Conservation (phyloP, 2,888 invertebrate species). For the Acanthacorydalis orientalis region DNA sequence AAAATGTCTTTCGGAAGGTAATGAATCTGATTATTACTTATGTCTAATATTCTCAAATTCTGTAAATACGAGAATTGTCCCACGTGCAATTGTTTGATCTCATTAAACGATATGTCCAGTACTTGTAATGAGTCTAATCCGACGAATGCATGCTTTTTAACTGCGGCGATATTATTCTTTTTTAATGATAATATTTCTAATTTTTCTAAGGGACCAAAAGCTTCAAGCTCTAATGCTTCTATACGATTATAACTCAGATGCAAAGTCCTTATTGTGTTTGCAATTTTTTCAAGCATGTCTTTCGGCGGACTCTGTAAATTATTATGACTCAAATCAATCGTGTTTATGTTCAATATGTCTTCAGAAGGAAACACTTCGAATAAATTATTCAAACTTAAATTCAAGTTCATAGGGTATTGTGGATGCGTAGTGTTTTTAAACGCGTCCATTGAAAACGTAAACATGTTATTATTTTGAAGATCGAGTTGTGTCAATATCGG, state of each 20-base stretch:
- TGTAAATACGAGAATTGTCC: conserved; percentile 66
- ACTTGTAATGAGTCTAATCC: conserved; percentile 59
- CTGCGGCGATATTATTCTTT: conserved; percentile 51
- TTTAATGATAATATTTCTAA: conserved; percentile 59
- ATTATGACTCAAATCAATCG: conserved; percentile 56
- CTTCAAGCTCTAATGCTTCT: conserved; percentile 48
- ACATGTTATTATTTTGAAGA: conserved; percentile 61
- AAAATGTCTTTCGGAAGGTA: conserved; percentile 64
- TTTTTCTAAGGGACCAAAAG: conserved; percentile 50
- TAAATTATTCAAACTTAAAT: conserved; percentile 57
- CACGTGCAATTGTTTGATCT: conserved; percentile 56
- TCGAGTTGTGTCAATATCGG: conserved; percentile 62
- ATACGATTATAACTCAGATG: conserved; percentile 62
- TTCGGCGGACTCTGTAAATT: conserved; percentile 24
- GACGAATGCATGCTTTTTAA: conserved; percentile 62
- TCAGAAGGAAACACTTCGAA: conserved; percentile 27
- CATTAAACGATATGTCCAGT: conserved; percentile 62
- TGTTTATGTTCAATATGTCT: conserved; percentile 40
- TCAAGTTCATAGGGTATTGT: conserved; percentile 38
- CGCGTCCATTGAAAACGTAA: conserved; percentile 45
- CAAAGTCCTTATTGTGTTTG: conserved; percentile 31
- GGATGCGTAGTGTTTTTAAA: conserved; percentile 55
- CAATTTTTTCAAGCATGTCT: conserved; percentile 2
- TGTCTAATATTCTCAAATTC: conserved; percentile 52
- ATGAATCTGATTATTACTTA: conserved; percentile 54